Evolutionary conservation across 1,140 invertebrate species (phyloP).

Genomic region (Goniozus legneri): DNA sequence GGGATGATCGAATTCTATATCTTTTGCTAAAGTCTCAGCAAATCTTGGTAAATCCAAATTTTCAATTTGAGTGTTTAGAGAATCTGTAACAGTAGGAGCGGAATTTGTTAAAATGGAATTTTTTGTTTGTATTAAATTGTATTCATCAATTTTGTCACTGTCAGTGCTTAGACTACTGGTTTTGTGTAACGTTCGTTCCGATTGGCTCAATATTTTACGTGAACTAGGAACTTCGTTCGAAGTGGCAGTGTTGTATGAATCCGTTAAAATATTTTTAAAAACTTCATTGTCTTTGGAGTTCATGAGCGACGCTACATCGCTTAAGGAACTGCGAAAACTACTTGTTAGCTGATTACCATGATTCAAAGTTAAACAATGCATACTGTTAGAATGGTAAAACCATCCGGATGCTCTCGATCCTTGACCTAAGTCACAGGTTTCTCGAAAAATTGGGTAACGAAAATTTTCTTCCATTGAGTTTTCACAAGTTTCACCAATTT

Average conservation of each 20-base stretch:
- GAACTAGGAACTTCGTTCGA: conserved; percentile 23
- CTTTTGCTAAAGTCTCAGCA: too few relatives aligned
- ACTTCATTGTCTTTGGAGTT: conserved; percentile 36
- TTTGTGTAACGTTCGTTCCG: conserved; percentile 21
- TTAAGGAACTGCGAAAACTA: conserved; percentile 40
- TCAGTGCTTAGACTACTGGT: conserved; percentile 25
- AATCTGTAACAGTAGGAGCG: too few relatives aligned
- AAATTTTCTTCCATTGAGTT: conserved; percentile 4
- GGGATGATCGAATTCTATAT: too few relatives aligned
- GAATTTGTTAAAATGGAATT: too few relatives aligned
- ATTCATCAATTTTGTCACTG: conserved; percentile 16
- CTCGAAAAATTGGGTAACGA: conserved; percentile 20
- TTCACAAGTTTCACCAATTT: conserved; percentile 36
- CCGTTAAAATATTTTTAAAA: conserved; percentile 33
- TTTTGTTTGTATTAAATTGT: conserved; percentile 7
- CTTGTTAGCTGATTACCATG: conserved; percentile 26
- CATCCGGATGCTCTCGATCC: conserved; percentile 8
- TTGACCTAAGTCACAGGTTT: conserved; percentile 15
- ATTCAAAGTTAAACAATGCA: conserved; percentile 37
- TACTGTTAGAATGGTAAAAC: conserved; percentile 36
- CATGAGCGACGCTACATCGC: conserved; percentile 34
- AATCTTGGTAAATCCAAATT: too few relatives aligned
- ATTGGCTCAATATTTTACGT: conserved; percentile 25
- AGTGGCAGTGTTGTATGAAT: conserved; percentile 23
- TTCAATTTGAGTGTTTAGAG: too few relatives aligned